Conservation (phyloP, 2,113 vertebrate species). For the Muscicapa adusta region DNA sequence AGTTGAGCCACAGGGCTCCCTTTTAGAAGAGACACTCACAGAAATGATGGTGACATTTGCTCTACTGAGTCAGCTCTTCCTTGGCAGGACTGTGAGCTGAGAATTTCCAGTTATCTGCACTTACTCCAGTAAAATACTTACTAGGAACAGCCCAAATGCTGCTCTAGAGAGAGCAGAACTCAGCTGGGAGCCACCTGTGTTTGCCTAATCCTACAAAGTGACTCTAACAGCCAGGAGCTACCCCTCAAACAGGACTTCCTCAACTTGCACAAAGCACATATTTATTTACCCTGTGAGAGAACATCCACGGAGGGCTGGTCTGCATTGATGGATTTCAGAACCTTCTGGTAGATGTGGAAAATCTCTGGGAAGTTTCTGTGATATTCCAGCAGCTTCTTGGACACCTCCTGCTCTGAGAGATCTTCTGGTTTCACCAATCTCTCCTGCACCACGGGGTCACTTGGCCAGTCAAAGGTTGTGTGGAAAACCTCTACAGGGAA, state of each 20-base stretch:
- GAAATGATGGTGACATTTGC: background rate
- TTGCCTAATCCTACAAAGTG: background rate
- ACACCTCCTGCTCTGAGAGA: slow-evolving; percentile 66
- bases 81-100: background rate
- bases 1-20: background rate
- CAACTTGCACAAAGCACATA: background rate
- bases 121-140: background rate
- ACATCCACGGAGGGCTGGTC: slow-evolving; percentile 86
- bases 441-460: slow-evolving; percentile 37
- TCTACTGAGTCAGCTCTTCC: background rate
- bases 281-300: slow-evolving; percentile 83
- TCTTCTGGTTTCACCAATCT: slow-evolving; percentile 63
- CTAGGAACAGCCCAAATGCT: background rate
- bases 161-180: background rate
- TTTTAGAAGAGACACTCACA: background rate
- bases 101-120: background rate
- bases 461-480: slow-evolving; percentile 81
- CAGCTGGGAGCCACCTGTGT: background rate
- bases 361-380: slow-evolving; percentile 74
- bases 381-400: slow-evolving; percentile 70
- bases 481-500: slow-evolving; percentile 82
- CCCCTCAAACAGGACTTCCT: background rate
- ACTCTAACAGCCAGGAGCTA: background rate
- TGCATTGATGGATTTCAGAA: slow-evolving; percentile 75
- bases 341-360: slow-evolving; percentile 72